These are phyloP conservation scores for Tachina fera DNA, from an alignment of 2,888 invertebrate species.

Conservation along the genomic window DNA sequence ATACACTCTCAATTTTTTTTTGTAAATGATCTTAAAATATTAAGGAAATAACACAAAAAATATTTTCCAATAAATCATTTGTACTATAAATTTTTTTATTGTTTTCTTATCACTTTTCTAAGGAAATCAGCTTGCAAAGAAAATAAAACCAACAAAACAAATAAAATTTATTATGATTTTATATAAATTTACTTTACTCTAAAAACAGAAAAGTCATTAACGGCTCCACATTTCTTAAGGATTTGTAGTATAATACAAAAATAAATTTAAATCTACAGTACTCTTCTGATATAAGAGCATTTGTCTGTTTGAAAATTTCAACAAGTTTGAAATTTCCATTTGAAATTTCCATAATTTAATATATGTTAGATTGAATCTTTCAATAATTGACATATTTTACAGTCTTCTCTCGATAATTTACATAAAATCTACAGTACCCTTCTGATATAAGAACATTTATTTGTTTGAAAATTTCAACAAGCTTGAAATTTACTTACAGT, in stretches of 20 bases:
- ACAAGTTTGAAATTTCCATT: too few species aligned
- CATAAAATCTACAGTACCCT: too few species aligned
- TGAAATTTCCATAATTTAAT: too few species aligned
- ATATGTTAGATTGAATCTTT: too few species aligned
- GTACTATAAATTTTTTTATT: slow-evolving; percentile 13
- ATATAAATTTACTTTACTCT: neutral
- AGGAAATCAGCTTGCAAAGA: neutral
- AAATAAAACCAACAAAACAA: slow-evolving; percentile 1
- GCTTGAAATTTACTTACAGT: too few species aligned
- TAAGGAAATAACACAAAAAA: slow-evolving; percentile 23
- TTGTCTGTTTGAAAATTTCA: too few species aligned
- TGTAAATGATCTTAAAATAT: slow-evolving; percentile 1
- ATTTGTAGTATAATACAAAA: neutral
- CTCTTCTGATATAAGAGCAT: too few species aligned
- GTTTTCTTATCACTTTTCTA: slow-evolving; percentile 40
- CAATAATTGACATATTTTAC: too few species aligned
- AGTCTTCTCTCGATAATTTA: too few species aligned
- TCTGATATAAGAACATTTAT: too few species aligned
- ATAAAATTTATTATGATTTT: slow-evolving; percentile 16
- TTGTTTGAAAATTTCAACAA: too few species aligned
- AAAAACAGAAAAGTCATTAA: neutral
- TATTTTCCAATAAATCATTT: slow-evolving; percentile 38
- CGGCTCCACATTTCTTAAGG: neutral
- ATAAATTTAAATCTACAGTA: too few species aligned
- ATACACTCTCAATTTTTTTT: neutral